Evolutionary conservation across 2,888 invertebrate species (phyloP), one percentile per base, ranked within the genome.

Genomic region (Bembecia ichneumoniformis): DNA sequence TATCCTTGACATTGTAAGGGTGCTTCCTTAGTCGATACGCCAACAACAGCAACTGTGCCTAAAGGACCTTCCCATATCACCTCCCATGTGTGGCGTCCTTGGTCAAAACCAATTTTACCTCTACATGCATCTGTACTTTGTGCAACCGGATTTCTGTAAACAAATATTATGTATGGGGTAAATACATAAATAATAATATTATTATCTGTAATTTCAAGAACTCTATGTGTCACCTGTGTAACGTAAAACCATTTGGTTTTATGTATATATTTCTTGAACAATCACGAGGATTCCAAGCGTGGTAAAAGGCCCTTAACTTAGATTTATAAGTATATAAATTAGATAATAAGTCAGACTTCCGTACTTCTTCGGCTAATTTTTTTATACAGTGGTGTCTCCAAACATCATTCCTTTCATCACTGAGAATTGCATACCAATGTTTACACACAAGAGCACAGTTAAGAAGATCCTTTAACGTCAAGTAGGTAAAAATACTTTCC

Each of bases 11-110:
- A 96, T 75, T 98, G 96, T 55, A 98, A 87, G 40, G 96, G 91
- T 9, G 98, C 97, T 71, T 98, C 96, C 86, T 95, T 96, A 1
- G 97, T 97, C 46, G 97, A 95, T 66, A 98, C 93, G 40, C 97
- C 99, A 67, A 99, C 94, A 44, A 99, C 98, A 44, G 99, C 99
- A 16, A 99, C 98, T 2, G 99, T 99, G 9, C 99, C 99, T 54
- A 99, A 83, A 3, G 99, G 99, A 13, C 99, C 98, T 88, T 98
- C 97, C 98, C 98, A 98, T 79, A 97, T 96, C 7, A 98, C 94
- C 87, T 98, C 98, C 98, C 98, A 98, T 17, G 97, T 95, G 83
- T 98, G 98, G 55, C 98, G 90, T 7, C 98, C 98, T 71, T 94
- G 91, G 64, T 93, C 89, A 77, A 97, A 98, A 1, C 97, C 96